These are phyloP conservation scores for Leucoma salicis DNA, from an alignment of 2,888 invertebrate species.

Conservation along the genomic window DNA sequence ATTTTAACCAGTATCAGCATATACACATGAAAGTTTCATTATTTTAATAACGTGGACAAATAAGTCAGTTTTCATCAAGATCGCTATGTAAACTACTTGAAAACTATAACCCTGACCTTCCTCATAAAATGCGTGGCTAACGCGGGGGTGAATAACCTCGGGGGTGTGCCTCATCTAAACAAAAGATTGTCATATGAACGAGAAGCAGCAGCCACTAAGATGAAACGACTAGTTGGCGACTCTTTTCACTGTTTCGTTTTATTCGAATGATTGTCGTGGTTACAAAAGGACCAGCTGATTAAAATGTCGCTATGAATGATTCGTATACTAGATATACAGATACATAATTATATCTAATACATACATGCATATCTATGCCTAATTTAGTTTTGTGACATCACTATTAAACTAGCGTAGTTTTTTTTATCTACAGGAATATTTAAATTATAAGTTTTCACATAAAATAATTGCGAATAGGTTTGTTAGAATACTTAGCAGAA, in stretches of 20 bases:
- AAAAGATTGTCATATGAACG: constrained; percentile 65
- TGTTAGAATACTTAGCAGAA: constrained; percentile 12
- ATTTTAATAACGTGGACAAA: not conserved
- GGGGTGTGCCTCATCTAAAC: constrained; percentile 73
- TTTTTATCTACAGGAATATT: too few relatives aligned
- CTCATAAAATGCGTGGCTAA: constrained; percentile 48
- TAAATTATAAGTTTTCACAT: not conserved
- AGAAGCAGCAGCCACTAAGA: constrained; percentile 50
- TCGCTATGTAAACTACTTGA: not conserved
- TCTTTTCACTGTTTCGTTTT: constrained; percentile 52
- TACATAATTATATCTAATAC: too few relatives aligned
- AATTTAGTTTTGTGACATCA: too few relatives aligned
- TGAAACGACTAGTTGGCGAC: constrained; percentile 36
- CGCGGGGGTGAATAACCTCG: constrained; percentile 67
- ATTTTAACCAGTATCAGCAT: not conserved
- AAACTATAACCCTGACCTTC: constrained; percentile 73
- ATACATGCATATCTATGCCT: too few relatives aligned
- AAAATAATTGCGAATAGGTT: not conserved
- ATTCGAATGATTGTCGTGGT: constrained; percentile 30
- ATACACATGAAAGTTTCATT: not conserved
- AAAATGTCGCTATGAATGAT: constrained; percentile 11
- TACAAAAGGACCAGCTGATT: constrained; percentile 18
- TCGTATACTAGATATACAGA: too few relatives aligned
- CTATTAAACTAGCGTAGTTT: too few relatives aligned
- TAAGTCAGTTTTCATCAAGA: not conserved